Conservation (phyloP, 2,888 invertebrate genomes). For the Cacoxenus indagator region DNA sequence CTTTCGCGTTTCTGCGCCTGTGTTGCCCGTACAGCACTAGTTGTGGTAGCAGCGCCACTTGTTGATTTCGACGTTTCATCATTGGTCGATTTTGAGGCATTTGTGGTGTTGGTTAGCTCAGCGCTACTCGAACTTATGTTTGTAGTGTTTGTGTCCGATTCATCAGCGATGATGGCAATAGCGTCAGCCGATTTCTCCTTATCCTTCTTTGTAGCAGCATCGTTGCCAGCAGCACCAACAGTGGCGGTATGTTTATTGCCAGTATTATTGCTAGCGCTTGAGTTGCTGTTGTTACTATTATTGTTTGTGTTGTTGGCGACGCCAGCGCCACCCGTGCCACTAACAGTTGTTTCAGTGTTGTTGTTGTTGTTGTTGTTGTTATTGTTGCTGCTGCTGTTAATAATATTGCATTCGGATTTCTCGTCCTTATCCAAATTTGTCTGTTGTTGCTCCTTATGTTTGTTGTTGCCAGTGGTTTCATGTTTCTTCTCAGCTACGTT, state of each 20-base stretch:
- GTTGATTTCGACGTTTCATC: slow-evolving; percentile 39
- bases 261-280: slow-evolving; percentile 24
- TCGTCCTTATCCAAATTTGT: neutral
- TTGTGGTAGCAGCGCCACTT: neutral
- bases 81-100: slow-evolving; percentile 40
- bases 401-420: neutral
- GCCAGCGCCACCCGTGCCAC: slow-evolving; percentile 16
- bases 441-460: neutral
- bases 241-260: slow-evolving; percentile 24
- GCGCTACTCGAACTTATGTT: slow-evolving; percentile 33
- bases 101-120: slow-evolving; percentile 30
- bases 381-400: neutral
- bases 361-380: slow-evolving; percentile 69
- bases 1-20: slow-evolving; percentile 32
- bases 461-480: neutral
- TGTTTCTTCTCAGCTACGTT: neutral
- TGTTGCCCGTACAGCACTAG: slow-evolving; percentile 25
- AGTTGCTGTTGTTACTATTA: slow-evolving; percentile 23
- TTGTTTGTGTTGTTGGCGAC: slow-evolving; percentile 27
- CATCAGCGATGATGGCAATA: slow-evolving; percentile 70
- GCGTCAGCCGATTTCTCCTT: slow-evolving; percentile 24
- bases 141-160: slow-evolving; percentile 62
- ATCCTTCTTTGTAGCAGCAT: slow-evolving; percentile 22
- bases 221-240: slow-evolving; percentile 7
- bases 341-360: neutral